These are phyloP conservation scores for Caenorhabditis remanei DNA, from an alignment of 1,140 invertebrate species.

Conservation along the genomic window DNA sequence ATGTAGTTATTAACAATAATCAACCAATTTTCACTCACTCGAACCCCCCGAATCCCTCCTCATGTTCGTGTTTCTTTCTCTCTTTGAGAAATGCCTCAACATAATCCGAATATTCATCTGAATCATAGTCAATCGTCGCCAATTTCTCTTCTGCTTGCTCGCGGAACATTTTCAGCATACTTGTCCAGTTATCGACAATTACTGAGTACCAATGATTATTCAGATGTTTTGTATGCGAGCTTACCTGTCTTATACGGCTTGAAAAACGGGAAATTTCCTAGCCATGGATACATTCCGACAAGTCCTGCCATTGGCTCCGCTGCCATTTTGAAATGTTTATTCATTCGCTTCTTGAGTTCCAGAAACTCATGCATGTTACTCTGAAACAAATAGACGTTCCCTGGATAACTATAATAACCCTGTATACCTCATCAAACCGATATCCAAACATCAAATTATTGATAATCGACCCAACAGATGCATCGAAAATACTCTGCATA, in stretches of 20 bases:
- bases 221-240: too few species aligned
- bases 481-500: conserved; percentile 2
- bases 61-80: conserved; percentile 42
- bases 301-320: background rate
- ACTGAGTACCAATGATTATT: background rate
- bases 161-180: conserved; percentile 7
- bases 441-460: background rate
- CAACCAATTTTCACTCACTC: too few species aligned
- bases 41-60: background rate
- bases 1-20: too few species aligned
- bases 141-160: conserved; percentile 1
- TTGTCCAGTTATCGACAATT: background rate
- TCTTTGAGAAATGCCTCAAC: conserved; percentile 32
- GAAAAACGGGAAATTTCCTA: background rate
- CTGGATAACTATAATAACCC: background rate
- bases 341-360: background rate
- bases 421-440: background rate
- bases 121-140: conserved; percentile 12
- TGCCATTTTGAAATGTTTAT: conserved; percentile 27
- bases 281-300: conserved; percentile 20
- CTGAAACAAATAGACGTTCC: background rate
- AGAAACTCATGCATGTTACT: conserved; percentile 2
- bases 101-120: conserved; percentile 32
- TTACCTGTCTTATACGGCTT: too few species aligned
- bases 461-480: background rate